Percentiles rank a stretch among this genome's conserved stretches.
Conservation (phyloP, 2,888 invertebrate genomes). For the Protophormia terraenovae region DNA sequence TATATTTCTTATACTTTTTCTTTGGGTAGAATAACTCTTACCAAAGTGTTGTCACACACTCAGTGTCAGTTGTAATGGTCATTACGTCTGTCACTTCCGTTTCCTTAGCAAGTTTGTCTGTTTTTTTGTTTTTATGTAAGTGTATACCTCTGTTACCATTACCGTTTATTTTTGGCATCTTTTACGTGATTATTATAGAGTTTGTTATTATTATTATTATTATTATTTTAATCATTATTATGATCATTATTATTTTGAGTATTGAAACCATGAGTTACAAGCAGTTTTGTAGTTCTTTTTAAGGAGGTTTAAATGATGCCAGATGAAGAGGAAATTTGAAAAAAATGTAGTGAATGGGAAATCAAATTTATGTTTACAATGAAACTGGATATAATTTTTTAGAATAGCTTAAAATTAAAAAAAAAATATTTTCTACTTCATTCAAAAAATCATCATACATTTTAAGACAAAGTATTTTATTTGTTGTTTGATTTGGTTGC, state of each 20-base stretch:
- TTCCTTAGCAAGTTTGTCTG: conserved; percentile 44
- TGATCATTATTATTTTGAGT: conserved; percentile 38
- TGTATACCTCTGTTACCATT: background rate
- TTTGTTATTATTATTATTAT: too few relatives aligned
- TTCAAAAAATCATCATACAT: too few relatives aligned
- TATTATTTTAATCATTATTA: conserved; percentile 57
- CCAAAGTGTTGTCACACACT: conserved; percentile 60
- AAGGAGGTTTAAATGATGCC: conserved; percentile 12
- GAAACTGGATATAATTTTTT: too few relatives aligned
- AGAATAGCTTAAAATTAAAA: too few relatives aligned
- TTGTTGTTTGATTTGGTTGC: too few relatives aligned
- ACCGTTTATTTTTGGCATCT: conserved; percentile 7
- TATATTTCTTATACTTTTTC: background rate
- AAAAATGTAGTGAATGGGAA: too few relatives aligned
- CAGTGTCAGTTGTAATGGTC: conserved; percentile 67
- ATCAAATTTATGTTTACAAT: too few relatives aligned
- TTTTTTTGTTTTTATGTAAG: background rate
- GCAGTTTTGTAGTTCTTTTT: conserved; percentile 3
- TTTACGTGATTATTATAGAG: conserved; percentile 51
- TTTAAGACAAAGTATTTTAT: too few relatives aligned
- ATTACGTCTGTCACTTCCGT: conserved; percentile 68
- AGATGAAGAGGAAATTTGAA: too few relatives aligned
- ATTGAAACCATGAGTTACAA: conserved; percentile 40
- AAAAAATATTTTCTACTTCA: too few relatives aligned
- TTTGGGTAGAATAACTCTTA: background rate